These are phyloP conservation scores for Callospermophilus lateralis DNA, from an alignment of 2,113 vertebrate genomes.

Conservation along the genomic window DNA sequence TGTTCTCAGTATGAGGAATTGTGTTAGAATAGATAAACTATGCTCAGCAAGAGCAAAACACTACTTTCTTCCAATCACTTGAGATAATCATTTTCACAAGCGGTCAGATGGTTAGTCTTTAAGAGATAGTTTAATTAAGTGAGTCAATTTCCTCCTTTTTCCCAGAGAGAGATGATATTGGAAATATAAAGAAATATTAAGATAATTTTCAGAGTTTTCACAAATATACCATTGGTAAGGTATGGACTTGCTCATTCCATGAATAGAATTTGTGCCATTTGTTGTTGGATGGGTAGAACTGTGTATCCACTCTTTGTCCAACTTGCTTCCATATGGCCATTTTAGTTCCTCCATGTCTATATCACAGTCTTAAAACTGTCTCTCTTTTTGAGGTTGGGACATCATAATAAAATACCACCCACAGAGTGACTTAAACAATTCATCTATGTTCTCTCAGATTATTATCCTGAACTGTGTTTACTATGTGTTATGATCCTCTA, in stretches of 20 bases:
- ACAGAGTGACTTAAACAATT: not conserved
- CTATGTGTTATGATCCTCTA: not conserved
- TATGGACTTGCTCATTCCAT: not conserved
- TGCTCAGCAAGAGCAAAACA: not conserved
- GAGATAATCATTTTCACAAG: slow-evolving; percentile 9
- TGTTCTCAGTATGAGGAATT: not conserved
- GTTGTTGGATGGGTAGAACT: not conserved
- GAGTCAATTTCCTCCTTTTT: not conserved
- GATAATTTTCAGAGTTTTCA: not conserved
- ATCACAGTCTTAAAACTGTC: not conserved
- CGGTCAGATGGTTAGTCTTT: not conserved
- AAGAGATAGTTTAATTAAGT: not conserved
- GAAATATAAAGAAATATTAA: not conserved
- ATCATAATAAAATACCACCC: not conserved
- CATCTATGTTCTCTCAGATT: not conserved
- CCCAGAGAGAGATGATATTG: not conserved
- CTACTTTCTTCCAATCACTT: not conserved
- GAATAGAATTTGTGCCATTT: not conserved
- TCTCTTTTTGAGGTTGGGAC: not conserved
- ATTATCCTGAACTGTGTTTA: not conserved
- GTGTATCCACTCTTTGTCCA: not conserved
- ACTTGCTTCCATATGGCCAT: not conserved
- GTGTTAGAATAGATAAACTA: slow-evolving; percentile 30
- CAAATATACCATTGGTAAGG: not conserved
- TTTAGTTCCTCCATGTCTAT: not conserved